Base-by-base conservation (phyloP, 2,888 invertebrate genomes). In the Chouioia cunea region DNA sequence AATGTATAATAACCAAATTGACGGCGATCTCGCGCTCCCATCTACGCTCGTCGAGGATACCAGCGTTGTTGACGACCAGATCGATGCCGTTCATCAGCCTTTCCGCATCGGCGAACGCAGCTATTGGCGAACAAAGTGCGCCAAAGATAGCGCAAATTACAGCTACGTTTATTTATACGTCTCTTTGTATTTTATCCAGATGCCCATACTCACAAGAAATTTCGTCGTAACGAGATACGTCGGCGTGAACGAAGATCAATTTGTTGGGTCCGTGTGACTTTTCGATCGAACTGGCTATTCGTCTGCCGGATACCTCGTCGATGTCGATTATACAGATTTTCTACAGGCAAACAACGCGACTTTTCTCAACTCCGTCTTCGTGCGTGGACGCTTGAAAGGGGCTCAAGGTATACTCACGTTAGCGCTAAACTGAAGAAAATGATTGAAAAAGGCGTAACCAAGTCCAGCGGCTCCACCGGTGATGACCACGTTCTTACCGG, bases 11-110 rank as follows among this genome's bases (percentile, higher is more conserved):
- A 86, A 92, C 92, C 86, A 93, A 87, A 84, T 94, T 94, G 1
- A 93, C 92, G 76, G 93, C 91, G 22, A 93, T 90, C 86, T 92
- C 90, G 15, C 90, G 86, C 80, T 93, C 92, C 92, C 93, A 93
- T 78, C 91, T 89, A 75, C 91, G 87, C 80, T 93, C 93, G 80
- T 92, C 92, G 88, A 93, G 89, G 56, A 93, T 90, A 4, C 93
- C 93, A 12, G 93, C 93, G 83, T 93, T 93, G 84, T 93, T 94
- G 70, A 93, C 89, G 2, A 93, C 92, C 73, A 94, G 91, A 81
- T 93, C 93, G 74, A 93, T 87, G 36, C 90, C 89, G 64, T 91
- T 92, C 82, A 92, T 90, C 75, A 90, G 89, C 59, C 89, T 88
- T 76, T 89, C 87, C 12, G 92, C 92, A 82, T 90, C 89, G 79